Percentiles rank a stretch among this genome's conserved stretches.
phyloP scores from a whole-genome alignment of 1,140 invertebrate genomes.

The Tribolium madens region DNA sequence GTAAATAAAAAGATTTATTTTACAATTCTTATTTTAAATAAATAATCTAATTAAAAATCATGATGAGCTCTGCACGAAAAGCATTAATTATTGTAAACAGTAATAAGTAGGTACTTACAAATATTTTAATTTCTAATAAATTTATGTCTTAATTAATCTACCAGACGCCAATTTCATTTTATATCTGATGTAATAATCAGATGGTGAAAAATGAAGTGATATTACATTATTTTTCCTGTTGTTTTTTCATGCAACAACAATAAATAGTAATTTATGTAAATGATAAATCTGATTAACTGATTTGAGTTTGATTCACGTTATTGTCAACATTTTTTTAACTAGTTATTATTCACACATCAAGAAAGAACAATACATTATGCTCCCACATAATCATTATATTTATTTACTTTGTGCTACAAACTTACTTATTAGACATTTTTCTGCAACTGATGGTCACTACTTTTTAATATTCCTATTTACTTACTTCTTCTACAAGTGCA shows the following conservation, averaged over 20 bases:
- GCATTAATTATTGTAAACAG: neutral
- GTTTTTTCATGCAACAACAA: neutral
- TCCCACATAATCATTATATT: too few species aligned
- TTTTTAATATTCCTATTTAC: too few species aligned
- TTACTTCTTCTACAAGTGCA: too few species aligned
- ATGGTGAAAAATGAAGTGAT: neutral
- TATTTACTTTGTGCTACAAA: too few species aligned
- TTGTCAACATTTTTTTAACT: too few species aligned
- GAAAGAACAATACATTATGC: too few species aligned
- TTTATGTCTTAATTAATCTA: neutral
- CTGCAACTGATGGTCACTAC: too few species aligned
- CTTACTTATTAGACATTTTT: too few species aligned
- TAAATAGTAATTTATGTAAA: neutral
- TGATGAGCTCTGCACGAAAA: neutral
- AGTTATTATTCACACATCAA: too few species aligned
- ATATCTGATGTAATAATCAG: neutral
- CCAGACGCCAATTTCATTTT: neutral
- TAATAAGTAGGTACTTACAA: neutral
- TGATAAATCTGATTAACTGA: neutral
- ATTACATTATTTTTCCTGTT: neutral
- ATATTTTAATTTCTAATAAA: neutral
- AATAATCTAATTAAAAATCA: neutral
- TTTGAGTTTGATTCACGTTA: neutral
- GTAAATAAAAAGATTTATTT: neutral
- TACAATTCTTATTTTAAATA: neutral